Base-by-base conservation (phyloP, 2,797 vertebrate genomes). In the Galagoides demidoff region DNA sequence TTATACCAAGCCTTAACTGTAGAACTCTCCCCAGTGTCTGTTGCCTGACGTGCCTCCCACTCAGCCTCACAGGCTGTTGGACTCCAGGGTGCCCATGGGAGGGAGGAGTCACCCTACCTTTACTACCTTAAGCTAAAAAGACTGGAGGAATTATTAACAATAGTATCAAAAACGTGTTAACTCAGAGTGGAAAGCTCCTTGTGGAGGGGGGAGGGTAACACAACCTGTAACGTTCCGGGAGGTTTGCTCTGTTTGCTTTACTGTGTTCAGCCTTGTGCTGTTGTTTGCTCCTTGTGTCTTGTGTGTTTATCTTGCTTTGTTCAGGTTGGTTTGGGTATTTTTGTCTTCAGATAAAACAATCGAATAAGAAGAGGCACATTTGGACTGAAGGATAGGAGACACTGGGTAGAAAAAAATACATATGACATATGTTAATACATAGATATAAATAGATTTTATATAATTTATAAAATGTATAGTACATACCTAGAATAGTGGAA, bases 51-150 rank as follows among this genome's bases (percentile, higher is more conserved):
- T 29, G 4, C 4, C 8, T 71, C 55, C 4, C 31, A 1, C 11
- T 25, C 6, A 20, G 14, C 68, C 39, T 55, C 34, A 19, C 27
- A 17, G 17, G 29, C 63, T 13, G 19, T 20, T 8, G 27, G 3
- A 64, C 29, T 34, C 10, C 7, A 59, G 11, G 7, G 2, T 25
- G 0, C 0, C 29, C 3, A 8, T 4, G 4, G 20, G 31, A n/a
- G 27, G 7, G 12, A 55, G 4, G 25, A 34, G 29, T 59, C 3
- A 14, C 5, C 25, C 10, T 34, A 43, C 27, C 5, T 27, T 20
- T 2, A 19, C 17, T 14, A 11, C 12, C 17, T 10, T 14, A 64
- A 83, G 34, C 20, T 74, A 34, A 14, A 31, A 31, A 77, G 52
- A 31, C 27, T 34, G 63, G 73, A n/a, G 83, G 37, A n/a, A 70